These are phyloP conservation scores for Crioceris asparagi DNA, from an alignment of 2,888 invertebrate species.

Conservation along the genomic window DNA sequence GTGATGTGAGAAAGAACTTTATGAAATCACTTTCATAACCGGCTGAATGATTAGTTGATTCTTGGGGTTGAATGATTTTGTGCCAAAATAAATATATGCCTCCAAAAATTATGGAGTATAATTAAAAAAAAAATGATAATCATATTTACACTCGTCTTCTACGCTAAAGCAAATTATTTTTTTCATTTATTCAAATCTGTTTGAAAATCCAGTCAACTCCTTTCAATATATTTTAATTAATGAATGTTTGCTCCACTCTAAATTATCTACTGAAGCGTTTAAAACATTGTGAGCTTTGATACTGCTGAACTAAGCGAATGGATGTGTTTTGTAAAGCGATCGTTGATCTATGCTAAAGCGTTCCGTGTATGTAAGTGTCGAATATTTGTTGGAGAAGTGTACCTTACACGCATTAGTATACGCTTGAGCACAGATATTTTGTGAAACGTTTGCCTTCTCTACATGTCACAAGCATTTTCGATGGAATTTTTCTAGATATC, in stretches of 20 bases:
- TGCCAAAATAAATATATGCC: too few species aligned
- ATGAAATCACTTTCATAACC: too few species aligned
- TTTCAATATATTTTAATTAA: too few species aligned
- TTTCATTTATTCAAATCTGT: too few species aligned
- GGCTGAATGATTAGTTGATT: too few species aligned
- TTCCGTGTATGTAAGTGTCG: constrained; percentile 29
- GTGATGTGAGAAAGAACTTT: too few species aligned
- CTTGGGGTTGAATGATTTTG: too few species aligned
- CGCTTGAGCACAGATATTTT: constrained; percentile 30
- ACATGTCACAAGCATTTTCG: constrained; percentile 31
- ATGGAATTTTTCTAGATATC: constrained; percentile 11
- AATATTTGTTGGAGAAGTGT: constrained; percentile 12
- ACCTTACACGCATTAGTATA: constrained; percentile 24
- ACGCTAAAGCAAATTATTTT: too few species aligned
- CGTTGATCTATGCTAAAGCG: constrained; percentile 32
- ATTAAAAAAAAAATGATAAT: too few species aligned
- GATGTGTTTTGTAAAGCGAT: constrained; percentile 22
- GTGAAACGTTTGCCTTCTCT: constrained; percentile 33
- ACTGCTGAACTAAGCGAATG: constrained; percentile 31
- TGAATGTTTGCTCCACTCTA: neutral
- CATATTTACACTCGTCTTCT: too few species aligned
- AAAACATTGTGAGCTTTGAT: constrained; percentile 25
- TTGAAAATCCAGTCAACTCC: too few species aligned
- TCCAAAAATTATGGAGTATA: too few species aligned
- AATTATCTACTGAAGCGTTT: constrained; percentile 11